A percentile compares a stretch with the other conserved stretches of the same genome.
Evolutionary conservation across 2,113 vertebrate genomes (phyloP).

Genomic region (Sylvia atricapilla): DNA sequence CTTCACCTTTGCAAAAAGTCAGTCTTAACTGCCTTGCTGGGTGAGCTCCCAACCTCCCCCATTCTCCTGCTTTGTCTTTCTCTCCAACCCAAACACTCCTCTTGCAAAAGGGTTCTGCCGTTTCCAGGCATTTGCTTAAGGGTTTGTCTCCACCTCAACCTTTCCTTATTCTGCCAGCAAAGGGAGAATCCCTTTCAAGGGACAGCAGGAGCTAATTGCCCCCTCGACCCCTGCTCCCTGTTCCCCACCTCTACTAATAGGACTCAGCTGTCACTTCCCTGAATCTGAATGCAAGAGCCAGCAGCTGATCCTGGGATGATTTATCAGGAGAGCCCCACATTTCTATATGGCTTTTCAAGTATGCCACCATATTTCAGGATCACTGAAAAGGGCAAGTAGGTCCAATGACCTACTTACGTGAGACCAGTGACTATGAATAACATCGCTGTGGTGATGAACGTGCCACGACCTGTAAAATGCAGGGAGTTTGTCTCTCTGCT

Average conservation of each 20-base stretch:
- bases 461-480: not conserved
- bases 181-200: not conserved
- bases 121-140: not conserved
- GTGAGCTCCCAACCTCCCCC: not conserved
- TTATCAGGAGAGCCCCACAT: constrained; percentile 11
- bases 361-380: constrained; percentile 46
- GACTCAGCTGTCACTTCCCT: constrained; percentile 40
- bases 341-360: constrained; percentile 27
- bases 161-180: not conserved
- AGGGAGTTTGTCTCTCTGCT: not conserved
- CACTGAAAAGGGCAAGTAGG: constrained; percentile 56
- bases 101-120: not conserved
- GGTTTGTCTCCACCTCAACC: not conserved
- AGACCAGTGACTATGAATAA: constrained; percentile 14
- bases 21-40: not conserved
- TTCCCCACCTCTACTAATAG: not conserved
- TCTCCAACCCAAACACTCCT: not conserved
- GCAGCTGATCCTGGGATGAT: constrained; percentile 26
- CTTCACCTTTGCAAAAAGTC: not conserved
- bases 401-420: constrained; percentile 30
- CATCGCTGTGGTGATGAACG: not conserved
- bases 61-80: not conserved
- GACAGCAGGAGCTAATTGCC: not conserved
- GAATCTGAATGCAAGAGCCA: not conserved
- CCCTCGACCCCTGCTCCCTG: not conserved